Evolutionary conservation across 2,888 invertebrate species (phyloP), one percentile per base, ranked within the genome.

Genomic region (Helobdella robusta): DNA sequence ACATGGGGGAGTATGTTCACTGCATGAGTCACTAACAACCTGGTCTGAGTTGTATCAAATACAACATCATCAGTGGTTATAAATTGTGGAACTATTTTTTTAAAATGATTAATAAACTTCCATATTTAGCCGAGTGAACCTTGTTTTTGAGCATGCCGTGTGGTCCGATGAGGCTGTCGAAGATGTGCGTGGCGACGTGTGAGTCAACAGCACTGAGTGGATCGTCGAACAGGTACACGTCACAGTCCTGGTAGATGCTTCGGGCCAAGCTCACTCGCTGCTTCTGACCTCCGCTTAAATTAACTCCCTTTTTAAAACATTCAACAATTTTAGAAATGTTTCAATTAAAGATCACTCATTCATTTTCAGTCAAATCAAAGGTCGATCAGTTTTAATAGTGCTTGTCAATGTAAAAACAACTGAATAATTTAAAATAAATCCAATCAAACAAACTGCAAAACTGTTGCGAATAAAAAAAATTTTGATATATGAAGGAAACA

Each of bases 221-320:
- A 56, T 67, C 67, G 35, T 67, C 67, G 18, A 67, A 62, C 6
- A 67, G 58, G 40, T 67, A 67, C 8, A 67, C n/a, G 52, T 67
- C 67, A 2, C 66, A 46, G 48, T 66, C 40, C 25, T 44, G 25
- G 40, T 66, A 67, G 35, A 67, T 60, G 2, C 66, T 65, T 30
- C 67, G 35, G 2, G 67, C 67, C 32, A 67, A 44, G 28, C 66
- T 58, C 40, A 67, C 62, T 11, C 67, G 32, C 65, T 67, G 67
- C 62, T 66, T 67, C 65, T 67, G 67, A 28, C 67, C 67, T 11
- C 67, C 67, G 30, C 61, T 61, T 58, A 67, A 30, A 48, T 67
- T 67, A 34, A 67, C 66, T 35, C 67, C 67, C 67, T 67, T 32
- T 2, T 5, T 36, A 6, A 23, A 61, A 54, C 11, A 11, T 15